These are phyloP conservation scores for Amphipyra berbera DNA, from an alignment of 2,888 invertebrate species.

Conservation along the genomic window DNA sequence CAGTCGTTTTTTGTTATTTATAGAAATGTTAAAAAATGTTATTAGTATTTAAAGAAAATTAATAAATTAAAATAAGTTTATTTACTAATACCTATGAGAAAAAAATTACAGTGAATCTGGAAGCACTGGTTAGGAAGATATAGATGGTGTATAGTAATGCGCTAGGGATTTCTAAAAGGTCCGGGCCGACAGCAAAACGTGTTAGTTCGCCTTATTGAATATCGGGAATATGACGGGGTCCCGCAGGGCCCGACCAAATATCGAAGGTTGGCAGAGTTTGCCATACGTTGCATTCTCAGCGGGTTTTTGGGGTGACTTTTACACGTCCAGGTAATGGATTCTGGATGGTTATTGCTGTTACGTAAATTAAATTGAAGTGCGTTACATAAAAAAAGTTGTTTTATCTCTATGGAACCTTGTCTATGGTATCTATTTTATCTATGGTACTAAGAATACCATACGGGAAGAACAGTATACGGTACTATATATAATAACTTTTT, in stretches of 20 bases:
- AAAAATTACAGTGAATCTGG: too few species aligned
- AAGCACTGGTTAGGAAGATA: conserved; percentile 23
- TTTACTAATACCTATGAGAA: too few species aligned
- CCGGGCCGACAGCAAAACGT: conserved; percentile 78
- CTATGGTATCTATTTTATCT: too few species aligned
- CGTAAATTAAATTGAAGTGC: conserved; percentile 58
- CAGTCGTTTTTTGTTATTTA: too few species aligned
- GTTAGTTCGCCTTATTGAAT: conserved; percentile 86
- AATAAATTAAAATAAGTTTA: too few species aligned
- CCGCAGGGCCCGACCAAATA: conserved; percentile 73
- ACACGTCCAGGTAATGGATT: conserved; percentile 76
- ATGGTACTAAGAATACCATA: too few species aligned
- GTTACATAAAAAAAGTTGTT: conserved; percentile 1
- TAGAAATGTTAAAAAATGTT: too few species aligned
- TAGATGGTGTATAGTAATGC: conserved; percentile 72
- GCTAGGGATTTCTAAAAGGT: conserved; percentile 79
- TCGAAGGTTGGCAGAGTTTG: conserved; percentile 68
- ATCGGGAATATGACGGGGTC: conserved; percentile 81
- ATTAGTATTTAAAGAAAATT: too few species aligned
- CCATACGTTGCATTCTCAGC: conserved; percentile 77
- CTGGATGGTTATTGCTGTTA: conserved; percentile 57
- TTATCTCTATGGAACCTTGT: background rate
- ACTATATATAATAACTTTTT: too few species aligned
- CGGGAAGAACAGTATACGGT: too few species aligned
- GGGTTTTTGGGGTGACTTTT: conserved; percentile 72